phyloP scores from a whole-genome alignment of 2,888 invertebrate species.

The Xanthorhoe designata region DNA sequence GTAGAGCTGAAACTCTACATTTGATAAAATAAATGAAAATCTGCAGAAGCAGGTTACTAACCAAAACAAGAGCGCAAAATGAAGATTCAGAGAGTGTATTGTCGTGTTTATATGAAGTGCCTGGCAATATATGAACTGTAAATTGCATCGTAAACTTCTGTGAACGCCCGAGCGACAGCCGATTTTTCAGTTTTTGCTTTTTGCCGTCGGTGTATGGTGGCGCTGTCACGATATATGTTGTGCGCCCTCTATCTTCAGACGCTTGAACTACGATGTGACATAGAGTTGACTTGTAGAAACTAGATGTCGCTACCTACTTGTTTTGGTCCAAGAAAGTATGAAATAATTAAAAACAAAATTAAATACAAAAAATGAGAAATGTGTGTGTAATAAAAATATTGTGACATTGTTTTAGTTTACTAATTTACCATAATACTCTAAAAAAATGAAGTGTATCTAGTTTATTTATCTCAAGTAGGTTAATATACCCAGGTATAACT shows the following conservation, averaged over 20 bases:
- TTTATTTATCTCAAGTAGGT: too few species aligned
- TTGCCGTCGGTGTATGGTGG: constrained; percentile 49
- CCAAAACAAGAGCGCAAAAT: constrained; percentile 56
- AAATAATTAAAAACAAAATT: too few species aligned
- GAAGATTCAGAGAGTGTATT: constrained; percentile 68
- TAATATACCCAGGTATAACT: too few species aligned
- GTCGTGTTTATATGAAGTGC: constrained; percentile 75
- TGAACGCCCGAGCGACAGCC: constrained; percentile 52
- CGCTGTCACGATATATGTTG: constrained; percentile 47
- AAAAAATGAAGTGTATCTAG: too few species aligned
- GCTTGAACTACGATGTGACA: constrained; percentile 59
- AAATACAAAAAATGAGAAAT: too few species aligned
- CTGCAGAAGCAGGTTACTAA: constrained; percentile 49
- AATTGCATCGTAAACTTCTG: constrained; percentile 80
- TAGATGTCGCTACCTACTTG: constrained; percentile 47
- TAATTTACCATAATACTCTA: too few species aligned
- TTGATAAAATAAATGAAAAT: constrained; percentile 27
- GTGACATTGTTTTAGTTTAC: too few species aligned
- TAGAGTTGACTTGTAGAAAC: constrained; percentile 13
- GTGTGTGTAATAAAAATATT: too few species aligned
- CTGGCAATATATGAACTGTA: constrained; percentile 78
- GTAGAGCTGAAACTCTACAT: neutral
- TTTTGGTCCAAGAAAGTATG: too few species aligned
- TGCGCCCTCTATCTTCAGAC: constrained; percentile 67
- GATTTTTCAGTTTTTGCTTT: constrained; percentile 52